Evolutionary conservation across 2,888 invertebrate genomes (phyloP).

Genomic region (Chrysolina haemoptera): DNA sequence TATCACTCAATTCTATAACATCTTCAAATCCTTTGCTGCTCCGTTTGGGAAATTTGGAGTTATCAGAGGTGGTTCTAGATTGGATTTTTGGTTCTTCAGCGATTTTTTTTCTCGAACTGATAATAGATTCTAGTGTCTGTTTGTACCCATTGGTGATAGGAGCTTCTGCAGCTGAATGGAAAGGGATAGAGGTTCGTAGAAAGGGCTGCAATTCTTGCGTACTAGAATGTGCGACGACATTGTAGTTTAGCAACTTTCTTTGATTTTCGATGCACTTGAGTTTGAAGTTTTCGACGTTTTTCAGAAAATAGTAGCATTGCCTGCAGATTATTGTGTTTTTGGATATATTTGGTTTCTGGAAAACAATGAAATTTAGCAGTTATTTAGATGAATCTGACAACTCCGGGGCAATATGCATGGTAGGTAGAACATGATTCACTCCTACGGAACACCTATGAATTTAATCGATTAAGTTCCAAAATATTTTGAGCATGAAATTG

Average conservation of each 20-base stretch:
- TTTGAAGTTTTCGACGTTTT: slow-evolving; percentile 26
- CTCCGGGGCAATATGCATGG: background rate
- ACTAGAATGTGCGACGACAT: slow-evolving; percentile 6
- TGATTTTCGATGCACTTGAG: slow-evolving; percentile 29
- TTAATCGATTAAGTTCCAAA: no score
- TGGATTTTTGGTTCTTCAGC: background rate
- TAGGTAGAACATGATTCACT: no score
- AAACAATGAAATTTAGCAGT: background rate
- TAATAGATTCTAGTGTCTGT: background rate
- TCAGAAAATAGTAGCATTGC: slow-evolving; percentile 27
- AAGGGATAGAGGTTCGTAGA: background rate
- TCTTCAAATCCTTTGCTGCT: background rate
- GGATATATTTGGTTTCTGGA: slow-evolving; percentile 22
- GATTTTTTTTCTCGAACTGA: background rate
- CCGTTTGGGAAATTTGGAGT: background rate
- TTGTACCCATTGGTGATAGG: background rate
- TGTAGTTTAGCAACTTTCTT: slow-evolving; percentile 7
- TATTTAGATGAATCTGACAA: background rate
- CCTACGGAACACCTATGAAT: no score
- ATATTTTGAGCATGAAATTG: no score
- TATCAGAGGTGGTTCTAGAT: background rate
- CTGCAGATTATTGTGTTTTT: slow-evolving; percentile 23
- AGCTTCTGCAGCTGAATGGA: background rate
- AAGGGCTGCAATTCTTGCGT: background rate
- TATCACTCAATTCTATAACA: slow-evolving; percentile 21